These are phyloP conservation scores for Chaetodon trifasciatus DNA, from an alignment of 2,797 vertebrate genomes.

Conservation along the genomic window DNA sequence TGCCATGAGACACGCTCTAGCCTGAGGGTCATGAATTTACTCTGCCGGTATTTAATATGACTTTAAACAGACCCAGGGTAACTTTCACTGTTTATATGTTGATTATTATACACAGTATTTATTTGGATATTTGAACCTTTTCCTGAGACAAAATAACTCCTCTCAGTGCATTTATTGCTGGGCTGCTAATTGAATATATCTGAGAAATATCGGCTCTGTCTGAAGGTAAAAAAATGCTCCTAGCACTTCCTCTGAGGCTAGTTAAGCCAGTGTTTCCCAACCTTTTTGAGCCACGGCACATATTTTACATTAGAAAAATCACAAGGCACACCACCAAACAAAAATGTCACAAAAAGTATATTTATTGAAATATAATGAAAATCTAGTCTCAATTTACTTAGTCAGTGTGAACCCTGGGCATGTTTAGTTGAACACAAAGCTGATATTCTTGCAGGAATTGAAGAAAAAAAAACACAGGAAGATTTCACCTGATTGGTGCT, in stretches of 20 bases:
- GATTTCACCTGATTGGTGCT: no score
- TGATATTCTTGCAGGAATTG: no score
- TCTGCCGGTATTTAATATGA: constrained; percentile 15
- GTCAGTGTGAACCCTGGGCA: no score
- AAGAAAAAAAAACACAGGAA: no score
- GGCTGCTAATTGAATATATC: not conserved
- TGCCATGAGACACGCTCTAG: constrained; percentile 15
- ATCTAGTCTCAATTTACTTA: no score
- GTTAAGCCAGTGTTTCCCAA: no score
- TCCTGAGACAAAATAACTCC: not conserved
- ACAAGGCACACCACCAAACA: no score
- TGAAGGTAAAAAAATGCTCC: not conserved
- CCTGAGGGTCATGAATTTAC: constrained; percentile 30
- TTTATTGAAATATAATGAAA: no score
- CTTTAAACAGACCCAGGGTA: not conserved
- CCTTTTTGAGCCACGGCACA: no score
- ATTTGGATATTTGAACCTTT: not conserved
- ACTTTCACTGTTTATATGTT: not conserved
- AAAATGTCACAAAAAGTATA: no score
- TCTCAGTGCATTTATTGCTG: not conserved
- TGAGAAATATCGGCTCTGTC: not conserved
- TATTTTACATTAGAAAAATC: no score
- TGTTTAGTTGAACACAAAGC: no score
- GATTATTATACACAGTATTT: not conserved
- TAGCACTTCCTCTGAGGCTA: not conserved